These are phyloP conservation scores for Rhodeus uyekii DNA, from an alignment of 2,797 vertebrate species.

Conservation along the genomic window DNA sequence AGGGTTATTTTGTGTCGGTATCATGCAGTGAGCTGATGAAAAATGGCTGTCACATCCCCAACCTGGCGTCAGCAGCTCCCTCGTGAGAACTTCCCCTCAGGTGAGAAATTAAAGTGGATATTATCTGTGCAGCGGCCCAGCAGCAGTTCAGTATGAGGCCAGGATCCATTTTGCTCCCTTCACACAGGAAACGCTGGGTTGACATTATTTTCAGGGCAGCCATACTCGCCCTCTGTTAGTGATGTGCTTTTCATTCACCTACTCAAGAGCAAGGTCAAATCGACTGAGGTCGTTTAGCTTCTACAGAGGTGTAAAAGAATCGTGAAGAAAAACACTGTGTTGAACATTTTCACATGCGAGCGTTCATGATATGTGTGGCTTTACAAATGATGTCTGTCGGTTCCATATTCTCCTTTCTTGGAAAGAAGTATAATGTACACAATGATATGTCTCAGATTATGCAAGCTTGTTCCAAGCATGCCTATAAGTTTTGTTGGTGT, in stretches of 20 bases:
- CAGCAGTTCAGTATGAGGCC: conserved; percentile 44
- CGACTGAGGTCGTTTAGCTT: conserved; percentile 38
- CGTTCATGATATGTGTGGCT: neutral
- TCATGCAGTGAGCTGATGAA: conserved; percentile 46
- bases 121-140: conserved; percentile 48
- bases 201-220: conserved; percentile 58
- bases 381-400: neutral
- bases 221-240: conserved; percentile 42
- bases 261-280: conserved; percentile 49
- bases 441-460: neutral
- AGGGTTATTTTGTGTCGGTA: conserved; percentile 49
- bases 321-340: neutral
- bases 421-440: neutral
- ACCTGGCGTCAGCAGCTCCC: conserved; percentile 52
- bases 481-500: neutral
- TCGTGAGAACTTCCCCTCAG: conserved; percentile 66
- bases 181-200: conserved; percentile 51
- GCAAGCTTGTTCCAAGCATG: neutral
- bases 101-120: conserved; percentile 60
- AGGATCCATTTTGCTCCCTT: conserved; percentile 49
- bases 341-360: neutral
- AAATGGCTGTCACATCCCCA: conserved; percentile 46
- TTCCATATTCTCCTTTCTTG: neutral
- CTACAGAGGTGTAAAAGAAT: conserved; percentile 22
- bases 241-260: conserved; percentile 54